Evolutionary conservation across 2,113 vertebrate species (phyloP).

Genomic region (Crotalus horridus): DNA sequence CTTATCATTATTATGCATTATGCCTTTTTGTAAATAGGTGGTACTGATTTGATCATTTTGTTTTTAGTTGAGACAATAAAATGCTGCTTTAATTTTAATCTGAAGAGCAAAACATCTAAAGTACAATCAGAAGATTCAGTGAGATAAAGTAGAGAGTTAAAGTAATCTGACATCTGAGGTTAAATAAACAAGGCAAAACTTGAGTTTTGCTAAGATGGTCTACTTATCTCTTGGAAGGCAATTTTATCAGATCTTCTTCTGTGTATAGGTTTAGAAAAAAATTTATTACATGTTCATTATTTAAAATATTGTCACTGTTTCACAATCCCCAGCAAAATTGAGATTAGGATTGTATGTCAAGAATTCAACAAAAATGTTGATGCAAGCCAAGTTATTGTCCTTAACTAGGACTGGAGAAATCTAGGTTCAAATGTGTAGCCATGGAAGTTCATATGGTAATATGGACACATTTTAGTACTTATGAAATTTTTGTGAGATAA

Average conservation of each 20-base stretch:
- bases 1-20: constrained; percentile 25
- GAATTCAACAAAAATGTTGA: accelerated
- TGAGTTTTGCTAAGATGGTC: neutral
- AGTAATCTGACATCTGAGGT: neutral
- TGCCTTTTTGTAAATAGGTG: constrained; percentile 12
- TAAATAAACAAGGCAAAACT: neutral
- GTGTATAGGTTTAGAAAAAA: neutral
- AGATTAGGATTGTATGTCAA: constrained; percentile 1
- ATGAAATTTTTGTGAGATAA: too few relatives aligned
- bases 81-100: constrained; percentile 7
- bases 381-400: neutral
- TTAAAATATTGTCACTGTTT: neutral
- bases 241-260: neutral
- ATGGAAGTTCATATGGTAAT: neutral
- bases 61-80: constrained; percentile 35
- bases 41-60: constrained; percentile 14
- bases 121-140: neutral
- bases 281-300: neutral
- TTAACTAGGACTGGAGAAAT: neutral
- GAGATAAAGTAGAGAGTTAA: neutral
- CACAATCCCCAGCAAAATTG: neutral
- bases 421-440: neutral
- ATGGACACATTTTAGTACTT: neutral
- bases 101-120: constrained; percentile 15
- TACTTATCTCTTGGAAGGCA: neutral